Evolutionary conservation across 1,140 invertebrate genomes (phyloP).

Genomic region (Ceratosolen solmsi): DNA sequence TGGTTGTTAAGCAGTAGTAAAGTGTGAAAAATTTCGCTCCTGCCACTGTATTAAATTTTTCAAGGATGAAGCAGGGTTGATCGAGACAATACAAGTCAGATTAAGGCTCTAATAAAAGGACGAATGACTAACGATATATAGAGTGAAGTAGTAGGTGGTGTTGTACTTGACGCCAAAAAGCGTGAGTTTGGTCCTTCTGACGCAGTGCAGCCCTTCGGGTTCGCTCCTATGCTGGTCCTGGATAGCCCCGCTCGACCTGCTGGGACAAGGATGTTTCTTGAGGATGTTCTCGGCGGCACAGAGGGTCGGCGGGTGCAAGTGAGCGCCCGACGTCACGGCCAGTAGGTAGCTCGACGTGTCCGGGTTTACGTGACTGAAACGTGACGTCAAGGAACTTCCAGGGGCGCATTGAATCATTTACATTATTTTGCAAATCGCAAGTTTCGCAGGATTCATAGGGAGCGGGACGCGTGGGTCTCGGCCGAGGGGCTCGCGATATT

Average conservation of each 20-base stretch:
- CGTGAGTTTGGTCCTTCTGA: conserved; percentile 68
- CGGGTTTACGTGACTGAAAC: conserved; percentile 66
- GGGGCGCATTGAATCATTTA: neutral
- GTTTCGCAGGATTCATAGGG: neutral
- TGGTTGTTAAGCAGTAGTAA: no score
- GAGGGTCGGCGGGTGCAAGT: conserved; percentile 67
- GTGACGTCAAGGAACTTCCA: conserved; percentile 20
- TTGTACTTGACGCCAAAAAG: conserved; percentile 70
- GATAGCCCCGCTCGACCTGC: conserved; percentile 56
- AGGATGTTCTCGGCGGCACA: conserved; percentile 69
- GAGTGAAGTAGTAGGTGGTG: conserved; percentile 71
- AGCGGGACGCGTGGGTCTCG: neutral
- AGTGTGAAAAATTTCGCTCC: no score
- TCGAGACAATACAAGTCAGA: no score
- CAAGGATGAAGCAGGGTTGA: no score
- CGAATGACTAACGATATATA: conserved; percentile 68
- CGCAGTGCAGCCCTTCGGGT: conserved; percentile 71
- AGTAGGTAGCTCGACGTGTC: conserved; percentile 65
- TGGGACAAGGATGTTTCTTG: conserved; percentile 60
- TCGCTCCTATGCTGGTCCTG: conserved; percentile 55
- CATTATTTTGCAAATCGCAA: conserved; percentile 12
- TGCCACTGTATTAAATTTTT: no score
- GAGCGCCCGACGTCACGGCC: conserved; percentile 68
- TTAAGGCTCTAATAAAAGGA: no score
- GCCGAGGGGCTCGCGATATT: neutral